phyloP scores from a whole-genome alignment of 1,140 invertebrate genomes.

The Chlorops oryzae region DNA sequence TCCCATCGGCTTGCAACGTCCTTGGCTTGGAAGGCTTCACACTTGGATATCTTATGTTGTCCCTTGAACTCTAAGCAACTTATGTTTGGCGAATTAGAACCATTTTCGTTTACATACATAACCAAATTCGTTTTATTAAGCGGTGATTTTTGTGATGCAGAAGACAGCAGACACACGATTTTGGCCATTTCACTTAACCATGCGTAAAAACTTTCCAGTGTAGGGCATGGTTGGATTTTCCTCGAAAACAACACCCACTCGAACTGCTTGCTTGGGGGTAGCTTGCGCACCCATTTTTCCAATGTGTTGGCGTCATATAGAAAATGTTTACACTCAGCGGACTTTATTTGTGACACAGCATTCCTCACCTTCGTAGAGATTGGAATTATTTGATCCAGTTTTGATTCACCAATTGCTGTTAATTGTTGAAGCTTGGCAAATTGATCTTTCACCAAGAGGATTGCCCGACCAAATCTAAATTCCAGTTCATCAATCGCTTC shows the following conservation, averaged over 20 bases:
- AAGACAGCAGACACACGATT: neutral
- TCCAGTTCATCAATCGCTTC: neutral
- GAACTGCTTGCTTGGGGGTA: neutral
- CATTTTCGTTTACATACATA: neutral
- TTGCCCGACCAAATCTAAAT: neutral
- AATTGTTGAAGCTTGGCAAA: neutral
- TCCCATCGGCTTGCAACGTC: neutral
- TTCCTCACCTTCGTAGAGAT: neutral
- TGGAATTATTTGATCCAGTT: neutral
- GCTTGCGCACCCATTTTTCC: neutral
- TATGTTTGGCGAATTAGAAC: neutral
- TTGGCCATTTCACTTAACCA: neutral
- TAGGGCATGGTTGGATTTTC: neutral
- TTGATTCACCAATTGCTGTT: neutral
- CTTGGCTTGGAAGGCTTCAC: neutral
- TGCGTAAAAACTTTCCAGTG: neutral
- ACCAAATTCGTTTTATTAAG: neutral
- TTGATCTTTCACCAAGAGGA: neutral
- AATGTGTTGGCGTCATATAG: neutral
- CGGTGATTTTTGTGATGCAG: neutral
- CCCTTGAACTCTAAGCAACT: neutral
- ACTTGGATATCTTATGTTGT: neutral
- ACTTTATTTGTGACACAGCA: neutral
- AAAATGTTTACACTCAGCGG: neutral
- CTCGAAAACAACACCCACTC: neutral